Conservation (phyloP, 30 jellyfish, hydroid and myxozoan genomes). For the Aurelia sp. region DNA sequence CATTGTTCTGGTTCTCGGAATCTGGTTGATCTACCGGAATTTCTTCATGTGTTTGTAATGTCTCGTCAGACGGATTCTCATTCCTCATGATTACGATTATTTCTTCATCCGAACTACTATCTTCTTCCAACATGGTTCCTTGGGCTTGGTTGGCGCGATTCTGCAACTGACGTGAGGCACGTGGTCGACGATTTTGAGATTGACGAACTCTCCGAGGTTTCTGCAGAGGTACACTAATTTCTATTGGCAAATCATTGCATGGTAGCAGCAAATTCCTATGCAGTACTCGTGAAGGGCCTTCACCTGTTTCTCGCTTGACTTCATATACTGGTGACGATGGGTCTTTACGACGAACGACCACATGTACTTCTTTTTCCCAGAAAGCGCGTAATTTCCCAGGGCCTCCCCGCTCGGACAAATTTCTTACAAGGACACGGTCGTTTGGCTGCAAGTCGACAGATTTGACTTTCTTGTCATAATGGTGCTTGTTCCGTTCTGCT, state of each 20-base stretch:
- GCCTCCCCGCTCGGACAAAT: conserved; percentile 69
- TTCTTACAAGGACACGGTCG: conserved; percentile 49
- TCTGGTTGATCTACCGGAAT: not conserved
- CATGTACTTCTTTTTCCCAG: conserved; percentile 56
- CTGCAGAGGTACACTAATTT: not conserved
- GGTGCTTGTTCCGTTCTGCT: no score
- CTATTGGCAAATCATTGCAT: conserved; percentile 43
- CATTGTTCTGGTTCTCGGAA: not conserved
- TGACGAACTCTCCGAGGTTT: not conserved
- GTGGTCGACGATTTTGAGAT: conserved; percentile 18
- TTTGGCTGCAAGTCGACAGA: conserved; percentile 17
- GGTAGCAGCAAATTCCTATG: conserved; percentile 38
- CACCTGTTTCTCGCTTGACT: conserved; percentile 37
- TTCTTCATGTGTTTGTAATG: not conserved
- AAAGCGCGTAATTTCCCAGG: conserved; percentile 56
- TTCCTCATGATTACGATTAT: not conserved
- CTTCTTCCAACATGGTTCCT: not conserved
- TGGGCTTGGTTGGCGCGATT: not conserved
- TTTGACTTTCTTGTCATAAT: no score
- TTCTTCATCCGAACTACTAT: conserved; percentile 26
- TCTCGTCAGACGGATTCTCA: conserved; percentile 3
- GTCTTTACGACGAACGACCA: conserved; percentile 22
- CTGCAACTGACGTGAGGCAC: conserved; percentile 17
- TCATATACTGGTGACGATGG: conserved; percentile 39
- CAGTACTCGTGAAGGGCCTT: conserved; percentile 31